Evolutionary conservation across 2,113 vertebrate genomes (phyloP).

Genomic region (Myiozetetes cayanensis): DNA sequence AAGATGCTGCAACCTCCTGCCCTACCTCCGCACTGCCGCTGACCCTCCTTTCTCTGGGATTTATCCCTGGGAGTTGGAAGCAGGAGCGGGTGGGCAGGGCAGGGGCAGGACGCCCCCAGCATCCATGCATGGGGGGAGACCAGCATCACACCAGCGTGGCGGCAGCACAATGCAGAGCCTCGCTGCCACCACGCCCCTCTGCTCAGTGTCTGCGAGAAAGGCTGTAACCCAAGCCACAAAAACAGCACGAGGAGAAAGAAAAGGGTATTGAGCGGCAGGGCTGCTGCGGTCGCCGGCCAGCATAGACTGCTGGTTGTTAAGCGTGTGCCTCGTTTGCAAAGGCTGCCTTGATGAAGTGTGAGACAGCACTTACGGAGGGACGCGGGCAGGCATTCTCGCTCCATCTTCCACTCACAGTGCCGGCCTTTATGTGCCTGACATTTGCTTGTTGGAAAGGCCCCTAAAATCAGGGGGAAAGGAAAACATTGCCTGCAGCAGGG

Average conservation of each 20-base stretch:
- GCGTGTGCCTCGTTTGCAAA: conserved; percentile 58
- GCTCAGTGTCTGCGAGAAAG: conserved; percentile 23
- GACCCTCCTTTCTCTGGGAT: not conserved
- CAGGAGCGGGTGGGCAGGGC: not conserved
- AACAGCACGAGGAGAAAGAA: conserved; percentile 51
- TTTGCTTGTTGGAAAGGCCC: conserved; percentile 67
- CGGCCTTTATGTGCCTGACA: conserved; percentile 69
- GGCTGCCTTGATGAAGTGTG: conserved; percentile 73
- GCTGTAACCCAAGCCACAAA: conserved; percentile 41
- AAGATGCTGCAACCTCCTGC: not conserved
- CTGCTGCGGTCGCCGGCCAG: conserved; percentile 60
- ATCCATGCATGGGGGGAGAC: accelerated
- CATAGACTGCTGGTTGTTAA: conserved; percentile 70
- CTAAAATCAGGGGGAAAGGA: conserved; percentile 52
- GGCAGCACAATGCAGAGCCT: conserved; percentile 25
- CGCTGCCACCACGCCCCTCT: not conserved
- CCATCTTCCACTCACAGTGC: conserved; percentile 71
- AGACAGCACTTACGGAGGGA: conserved; percentile 68
- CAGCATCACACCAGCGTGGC: not conserved
- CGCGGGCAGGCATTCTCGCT: conserved; percentile 59
- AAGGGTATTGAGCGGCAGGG: conserved; percentile 59
- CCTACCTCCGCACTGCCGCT: not conserved
- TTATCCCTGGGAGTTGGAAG: not conserved
- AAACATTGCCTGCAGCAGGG: conserved; percentile 55
- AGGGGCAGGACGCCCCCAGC: not conserved